Base-by-base conservation (phyloP, 2,888 invertebrate genomes). In the Dorcus hopei region DNA sequence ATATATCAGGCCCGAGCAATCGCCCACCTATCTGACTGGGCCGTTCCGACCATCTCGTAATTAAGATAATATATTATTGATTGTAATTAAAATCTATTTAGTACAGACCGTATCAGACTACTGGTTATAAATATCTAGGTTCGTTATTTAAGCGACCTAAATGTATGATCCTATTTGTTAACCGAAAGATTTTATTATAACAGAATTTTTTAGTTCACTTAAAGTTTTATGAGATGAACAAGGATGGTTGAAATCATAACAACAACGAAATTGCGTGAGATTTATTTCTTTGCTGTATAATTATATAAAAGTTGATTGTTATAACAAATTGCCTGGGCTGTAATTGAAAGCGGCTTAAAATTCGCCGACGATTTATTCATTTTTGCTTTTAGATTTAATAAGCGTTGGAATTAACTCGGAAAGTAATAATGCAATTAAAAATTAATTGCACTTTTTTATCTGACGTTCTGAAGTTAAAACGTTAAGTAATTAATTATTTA, bases 61-160 rank as follows among this genome's bases (percentile, higher is more conserved):
- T 74, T 73, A 73, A 74, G 74, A 73, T 72, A 70, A 74, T 74
- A 73, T 74, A 74, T 74, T 73, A 70, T 72, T 70, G 72, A 69
- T 69, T 69, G 72, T 73, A 74, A 75, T 74, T 75, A 73, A 74
- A 74, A 73, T 74, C 74, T 73, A 74, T 74, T 75, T 74, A 72
- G 70, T 72, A 71, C 66, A 65, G 65, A 57, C 51, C 57, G 53
- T 61, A 57, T 57, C 64, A 58, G 68, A 70, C 70, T 69, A 70
- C 70, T 65, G 68, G 66, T 66, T 64, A 26, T 56, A 56, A 68
- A 68, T 66, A 61, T 61, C 38, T 38, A 38, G 39, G 58, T 50
- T 59, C 59, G 59, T 61, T 63, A 63, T 61, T 61, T 49, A 61
- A 63, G 57, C 49, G 54, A 54, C 54, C 57, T 54, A 61, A 62